phyloP scores from a whole-genome alignment of 2,888 invertebrate genomes.

The Eristalinus aeneus region DNA sequence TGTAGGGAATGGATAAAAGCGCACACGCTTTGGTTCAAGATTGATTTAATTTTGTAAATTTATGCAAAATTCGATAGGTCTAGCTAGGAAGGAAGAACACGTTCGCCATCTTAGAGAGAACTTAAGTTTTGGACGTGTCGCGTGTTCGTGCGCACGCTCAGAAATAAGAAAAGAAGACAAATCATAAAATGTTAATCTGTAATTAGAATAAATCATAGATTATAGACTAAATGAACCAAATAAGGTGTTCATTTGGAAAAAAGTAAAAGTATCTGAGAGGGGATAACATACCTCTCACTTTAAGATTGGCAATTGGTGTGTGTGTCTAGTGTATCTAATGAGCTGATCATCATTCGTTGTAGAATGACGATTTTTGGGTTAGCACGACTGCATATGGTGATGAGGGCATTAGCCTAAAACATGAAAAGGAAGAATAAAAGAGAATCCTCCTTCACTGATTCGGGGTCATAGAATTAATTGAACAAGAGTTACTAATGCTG shows the following conservation, averaged over 20 bases:
- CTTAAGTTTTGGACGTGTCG: conserved; percentile 28
- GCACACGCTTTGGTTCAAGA: neutral
- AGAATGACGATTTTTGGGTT: neutral
- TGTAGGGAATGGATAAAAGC: neutral
- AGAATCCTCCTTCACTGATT: conserved; percentile 1
- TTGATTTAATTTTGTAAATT: conserved; percentile 13
- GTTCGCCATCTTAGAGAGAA: conserved; percentile 18
- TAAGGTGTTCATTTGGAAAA: conserved; percentile 12
- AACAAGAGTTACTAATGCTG: neutral
- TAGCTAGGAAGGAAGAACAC: conserved; percentile 10
- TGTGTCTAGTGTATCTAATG: neutral
- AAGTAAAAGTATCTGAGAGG: conserved; percentile 33
- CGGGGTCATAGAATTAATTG: conserved; percentile 10
- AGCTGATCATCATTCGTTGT: neutral
- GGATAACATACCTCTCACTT: conserved; percentile 32
- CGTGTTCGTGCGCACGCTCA: conserved; percentile 14
- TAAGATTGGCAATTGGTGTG: conserved; percentile 1
- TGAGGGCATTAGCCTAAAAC: conserved; percentile 40
- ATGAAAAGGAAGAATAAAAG: neutral
- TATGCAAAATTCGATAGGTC: conserved; percentile 17
- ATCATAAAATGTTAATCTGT: conserved; percentile 12
- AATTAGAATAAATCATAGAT: conserved; percentile 35
- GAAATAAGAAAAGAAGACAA: neutral
- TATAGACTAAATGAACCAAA: neutral
- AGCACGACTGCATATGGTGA: conserved; percentile 4